Percentiles rank a stretch among this genome's conserved stretches.
phyloP scores from a whole-genome alignment of 2,888 invertebrate genomes.

The Eupeodes luniger region DNA sequence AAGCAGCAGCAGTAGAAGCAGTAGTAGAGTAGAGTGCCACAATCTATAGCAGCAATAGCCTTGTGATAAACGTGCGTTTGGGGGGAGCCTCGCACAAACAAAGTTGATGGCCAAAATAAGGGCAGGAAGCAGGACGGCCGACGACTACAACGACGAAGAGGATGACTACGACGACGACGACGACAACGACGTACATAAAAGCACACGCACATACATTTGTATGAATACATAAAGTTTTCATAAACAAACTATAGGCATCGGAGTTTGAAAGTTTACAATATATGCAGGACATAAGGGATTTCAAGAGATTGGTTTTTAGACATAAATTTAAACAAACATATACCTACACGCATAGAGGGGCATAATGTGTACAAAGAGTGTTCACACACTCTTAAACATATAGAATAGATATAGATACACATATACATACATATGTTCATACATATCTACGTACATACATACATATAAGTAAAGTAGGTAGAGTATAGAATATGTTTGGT shows the following conservation, averaged over 20 bases:
- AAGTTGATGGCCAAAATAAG: constrained; percentile 12
- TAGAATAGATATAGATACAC: not conserved
- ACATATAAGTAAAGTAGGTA: not conserved
- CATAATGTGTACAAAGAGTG: constrained; percentile 40
- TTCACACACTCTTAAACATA: constrained; percentile 58
- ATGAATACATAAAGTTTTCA: constrained; percentile 69
- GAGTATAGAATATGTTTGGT: constrained; percentile 58
- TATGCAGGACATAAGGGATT: constrained; percentile 77
- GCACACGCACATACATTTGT: constrained; percentile 43
- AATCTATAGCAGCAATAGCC: constrained; percentile 48
- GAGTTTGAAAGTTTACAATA: constrained; percentile 76
- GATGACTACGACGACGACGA: constrained; percentile 33
- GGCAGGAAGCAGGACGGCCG: constrained; percentile 27
- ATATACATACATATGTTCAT: not conserved
- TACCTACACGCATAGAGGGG: constrained; percentile 5
- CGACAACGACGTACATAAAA: constrained; percentile 63
- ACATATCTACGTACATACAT: not conserved
- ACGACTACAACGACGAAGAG: constrained; percentile 51
- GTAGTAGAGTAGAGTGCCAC: constrained; percentile 8
- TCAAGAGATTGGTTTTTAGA: constrained; percentile 75
- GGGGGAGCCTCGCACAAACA: constrained; percentile 24
- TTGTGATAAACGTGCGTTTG: constrained; percentile 67
- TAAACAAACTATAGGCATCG: constrained; percentile 76
- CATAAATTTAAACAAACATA: constrained; percentile 55
- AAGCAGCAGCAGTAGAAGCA: no score